A percentile compares a stretch with the other conserved stretches of the same genome.
These are phyloP conservation scores for Polylopha cassiicola DNA, from an alignment of 2,888 invertebrate species.

Conservation along the genomic window DNA sequence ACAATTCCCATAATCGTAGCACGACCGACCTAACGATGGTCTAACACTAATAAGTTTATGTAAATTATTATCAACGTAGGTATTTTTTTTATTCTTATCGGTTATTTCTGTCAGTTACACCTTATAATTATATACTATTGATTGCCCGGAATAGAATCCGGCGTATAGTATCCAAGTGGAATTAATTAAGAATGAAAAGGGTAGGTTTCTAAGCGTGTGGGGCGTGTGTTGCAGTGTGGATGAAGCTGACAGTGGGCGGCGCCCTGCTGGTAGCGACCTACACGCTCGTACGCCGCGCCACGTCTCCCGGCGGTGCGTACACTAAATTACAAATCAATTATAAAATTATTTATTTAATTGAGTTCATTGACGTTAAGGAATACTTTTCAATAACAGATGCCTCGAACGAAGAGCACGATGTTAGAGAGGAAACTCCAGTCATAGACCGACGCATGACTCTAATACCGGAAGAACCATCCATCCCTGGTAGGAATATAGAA, in stretches of 20 bases:
- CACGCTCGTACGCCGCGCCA: slow-evolving; percentile 85
- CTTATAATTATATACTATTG: too few species aligned
- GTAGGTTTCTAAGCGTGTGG: slow-evolving; percentile 33
- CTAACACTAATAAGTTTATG: too few species aligned
- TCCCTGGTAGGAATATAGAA: slow-evolving; percentile 34
- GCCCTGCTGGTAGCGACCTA: slow-evolving; percentile 90
- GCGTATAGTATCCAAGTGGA: too few species aligned
- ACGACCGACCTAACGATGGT: too few species aligned
- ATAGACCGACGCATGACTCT: slow-evolving; percentile 66
- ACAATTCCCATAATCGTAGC: too few species aligned
- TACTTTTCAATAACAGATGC: slow-evolving; percentile 42
- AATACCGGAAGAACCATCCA: slow-evolving; percentile 45
- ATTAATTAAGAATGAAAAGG: too few species aligned
- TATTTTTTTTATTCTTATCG: too few species aligned
- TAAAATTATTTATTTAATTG: slow-evolving; percentile 18
- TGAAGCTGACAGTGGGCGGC: slow-evolving; percentile 90
- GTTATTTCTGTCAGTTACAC: too few species aligned
- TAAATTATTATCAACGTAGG: too few species aligned
- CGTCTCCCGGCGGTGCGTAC: slow-evolving; percentile 83
- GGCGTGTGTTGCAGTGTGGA: slow-evolving; percentile 87
- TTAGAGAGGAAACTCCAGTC: slow-evolving; percentile 52
- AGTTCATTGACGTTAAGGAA: slow-evolving; percentile 29
- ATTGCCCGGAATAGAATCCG: too few species aligned
- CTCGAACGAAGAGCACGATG: slow-evolving; percentile 44
- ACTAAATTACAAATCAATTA: slow-evolving; percentile 1